These are phyloP conservation scores for Lepidonotus clava DNA, from an alignment of 2,888 invertebrate genomes.

Conservation along the genomic window DNA sequence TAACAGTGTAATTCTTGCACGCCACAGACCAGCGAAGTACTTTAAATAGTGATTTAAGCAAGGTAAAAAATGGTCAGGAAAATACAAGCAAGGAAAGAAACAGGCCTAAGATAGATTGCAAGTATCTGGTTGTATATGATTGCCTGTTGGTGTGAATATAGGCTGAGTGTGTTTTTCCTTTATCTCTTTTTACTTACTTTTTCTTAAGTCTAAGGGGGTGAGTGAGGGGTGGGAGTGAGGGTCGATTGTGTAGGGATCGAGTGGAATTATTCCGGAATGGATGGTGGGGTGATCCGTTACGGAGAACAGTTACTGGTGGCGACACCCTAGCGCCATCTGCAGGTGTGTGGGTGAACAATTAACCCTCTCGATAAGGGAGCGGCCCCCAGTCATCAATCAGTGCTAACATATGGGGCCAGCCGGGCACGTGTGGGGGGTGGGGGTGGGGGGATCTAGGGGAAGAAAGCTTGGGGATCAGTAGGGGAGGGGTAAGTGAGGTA, in stretches of 20 bases:
- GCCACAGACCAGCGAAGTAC: background rate
- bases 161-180: background rate
- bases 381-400: constrained; percentile 17
- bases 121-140: no score
- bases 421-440: background rate
- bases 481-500: background rate
- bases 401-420: background rate
- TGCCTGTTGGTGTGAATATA: background rate
- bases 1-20: background rate
- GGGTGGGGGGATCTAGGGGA: background rate
- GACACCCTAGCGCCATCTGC: constrained; percentile 34
- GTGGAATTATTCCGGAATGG: background rate
- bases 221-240: background rate
- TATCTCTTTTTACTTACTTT: background rate
- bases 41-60: no score
- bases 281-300: background rate
- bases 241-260: background rate
- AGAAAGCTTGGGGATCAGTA: background rate
- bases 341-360: constrained; percentile 29
- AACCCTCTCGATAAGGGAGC: background rate
- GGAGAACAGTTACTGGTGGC: background rate
- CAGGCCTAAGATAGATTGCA: no score
- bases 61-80: no score
- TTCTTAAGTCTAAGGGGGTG: background rate
- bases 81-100: no score